Percentiles rank a stretch among this genome's conserved stretches.
Conservation (phyloP, 1,140 invertebrate genomes). For the Rhysida immarginata region DNA sequence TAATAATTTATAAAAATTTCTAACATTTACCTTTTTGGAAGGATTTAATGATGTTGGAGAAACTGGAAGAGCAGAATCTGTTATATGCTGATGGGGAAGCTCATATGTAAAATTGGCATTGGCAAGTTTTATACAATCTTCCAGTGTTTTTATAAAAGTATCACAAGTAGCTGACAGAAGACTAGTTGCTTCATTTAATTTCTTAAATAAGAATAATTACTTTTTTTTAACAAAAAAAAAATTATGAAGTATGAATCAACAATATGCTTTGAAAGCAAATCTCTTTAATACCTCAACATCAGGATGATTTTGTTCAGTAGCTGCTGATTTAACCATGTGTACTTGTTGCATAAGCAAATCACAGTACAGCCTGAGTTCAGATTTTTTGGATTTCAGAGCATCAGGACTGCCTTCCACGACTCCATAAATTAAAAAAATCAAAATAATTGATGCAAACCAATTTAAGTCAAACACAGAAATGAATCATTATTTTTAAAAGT, state of each 20-base stretch:
- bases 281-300: slow-evolving; percentile 38
- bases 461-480: too few relatives aligned
- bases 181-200: slow-evolving; percentile 56
- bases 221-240: not conserved
- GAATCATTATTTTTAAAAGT: too few relatives aligned
- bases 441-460: too few relatives aligned
- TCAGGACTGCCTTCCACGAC: slow-evolving; percentile 25
- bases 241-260: not conserved
- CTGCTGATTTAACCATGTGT: slow-evolving; percentile 53
- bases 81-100: slow-evolving; percentile 21
- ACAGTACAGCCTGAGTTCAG: slow-evolving; percentile 60
- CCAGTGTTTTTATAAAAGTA: slow-evolving; percentile 62
- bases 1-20: too few relatives aligned
- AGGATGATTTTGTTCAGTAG: slow-evolving; percentile 38
- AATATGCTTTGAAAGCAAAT: not conserved
- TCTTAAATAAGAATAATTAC: slow-evolving; percentile 33
- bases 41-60: too few relatives aligned
- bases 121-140: slow-evolving; percentile 57
- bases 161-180: slow-evolving; percentile 61
- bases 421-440: not conserved
- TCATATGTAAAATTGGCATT: slow-evolving; percentile 36
- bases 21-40: too few relatives aligned
- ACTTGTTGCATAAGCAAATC: slow-evolving; percentile 71
- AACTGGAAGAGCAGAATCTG: slow-evolving; percentile 19
- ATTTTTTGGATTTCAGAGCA: slow-evolving; percentile 52